Percentiles rank a stretch among this genome's conserved stretches.
Evolutionary conservation across 1,140 invertebrate genomes (phyloP).

Genomic region (Nasonia vitripennis): DNA sequence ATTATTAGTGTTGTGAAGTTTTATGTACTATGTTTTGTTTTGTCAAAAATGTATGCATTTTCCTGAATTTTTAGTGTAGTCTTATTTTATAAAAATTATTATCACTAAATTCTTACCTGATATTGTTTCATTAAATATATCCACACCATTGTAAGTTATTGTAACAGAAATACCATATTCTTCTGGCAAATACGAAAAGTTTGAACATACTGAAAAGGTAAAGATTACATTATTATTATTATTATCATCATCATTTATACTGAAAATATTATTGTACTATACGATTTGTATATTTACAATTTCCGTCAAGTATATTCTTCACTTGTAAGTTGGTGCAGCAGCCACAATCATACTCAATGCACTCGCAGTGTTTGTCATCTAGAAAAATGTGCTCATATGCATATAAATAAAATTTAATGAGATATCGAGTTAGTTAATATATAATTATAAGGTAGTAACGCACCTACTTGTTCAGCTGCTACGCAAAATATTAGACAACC

Average conservation of each 20-base stretch:
- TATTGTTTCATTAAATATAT: slow-evolving; percentile 64
- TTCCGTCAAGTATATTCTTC: slow-evolving; percentile 43
- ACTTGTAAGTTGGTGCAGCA: slow-evolving; percentile 51
- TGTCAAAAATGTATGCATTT: too few species aligned
- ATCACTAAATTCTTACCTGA: slow-evolving; percentile 60
- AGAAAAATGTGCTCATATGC: not conserved
- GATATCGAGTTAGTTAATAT: too few species aligned
- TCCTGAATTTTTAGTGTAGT: not conserved
- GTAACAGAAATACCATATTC: slow-evolving; percentile 66
- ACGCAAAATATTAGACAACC: too few species aligned
- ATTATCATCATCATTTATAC: slow-evolving; percentile 5
- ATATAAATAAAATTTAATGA: not conserved
- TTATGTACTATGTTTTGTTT: too few species aligned
- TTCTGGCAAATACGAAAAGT: slow-evolving; percentile 61
- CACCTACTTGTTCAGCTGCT: too few species aligned
- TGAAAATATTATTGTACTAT: not conserved
- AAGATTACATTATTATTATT: not conserved
- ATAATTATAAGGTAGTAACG: too few species aligned
- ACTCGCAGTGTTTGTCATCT: slow-evolving; percentile 43
- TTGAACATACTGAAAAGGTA: slow-evolving; percentile 63
- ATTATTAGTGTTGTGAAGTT: too few species aligned
- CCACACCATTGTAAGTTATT: slow-evolving; percentile 60
- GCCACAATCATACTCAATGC: slow-evolving; percentile 55
- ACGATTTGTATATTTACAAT: slow-evolving; percentile 49
- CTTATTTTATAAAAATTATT: not conserved